Base-by-base conservation (phyloP, 2,113 vertebrate genomes). In the Philantomba maxwellii region DNA sequence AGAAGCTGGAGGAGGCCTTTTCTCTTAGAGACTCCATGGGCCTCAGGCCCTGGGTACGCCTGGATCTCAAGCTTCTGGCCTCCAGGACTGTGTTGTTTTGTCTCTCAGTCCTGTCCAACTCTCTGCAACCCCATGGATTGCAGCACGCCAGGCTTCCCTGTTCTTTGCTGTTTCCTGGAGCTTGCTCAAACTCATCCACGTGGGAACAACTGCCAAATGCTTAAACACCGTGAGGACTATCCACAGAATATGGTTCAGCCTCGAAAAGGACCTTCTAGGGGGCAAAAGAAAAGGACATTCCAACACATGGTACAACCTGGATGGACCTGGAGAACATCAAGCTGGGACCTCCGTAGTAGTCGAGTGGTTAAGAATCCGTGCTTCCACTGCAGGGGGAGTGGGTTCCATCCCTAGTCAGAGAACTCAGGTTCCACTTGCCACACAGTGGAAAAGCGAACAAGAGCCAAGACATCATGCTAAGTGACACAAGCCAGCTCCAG, bases 221-320 rank as follows among this genome's bases (percentile, higher is more conserved):
- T 15, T 77, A 8, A 58, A 26, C 49, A 55, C 14, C 21, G 17
- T 16, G 14, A 17, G 70, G 53, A 16, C 11, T 12, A 11, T 45
- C 43, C 19, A 1, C 47, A 8, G 66, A 58, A 28, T 84, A 43
- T 58, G 39, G 36, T n/a, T 58, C 14, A 47, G 70, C 14, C 55
- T 80, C 16, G 13, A 7, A 66, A 51, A 87, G 26, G 30, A 58
- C 45, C 3, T 78, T 26, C 73, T 28, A 13, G 36, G 36, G 36
- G 36, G 70, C 19, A 73, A 39, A 73, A 30, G 36, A 73, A 73
- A 25, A 87, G 16, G 43, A 77, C 45, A 13, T 77, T 19, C 88
- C 19, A 43, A 11, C 64, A 30, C 7, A 1, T 7, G 4, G 81
- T 21, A 11, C 25, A 10, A 25, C 4, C 14, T 2, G 3, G 33